Evolutionary conservation across 2,888 invertebrate species (phyloP).

Genomic region (Synergus gifuensis): DNA sequence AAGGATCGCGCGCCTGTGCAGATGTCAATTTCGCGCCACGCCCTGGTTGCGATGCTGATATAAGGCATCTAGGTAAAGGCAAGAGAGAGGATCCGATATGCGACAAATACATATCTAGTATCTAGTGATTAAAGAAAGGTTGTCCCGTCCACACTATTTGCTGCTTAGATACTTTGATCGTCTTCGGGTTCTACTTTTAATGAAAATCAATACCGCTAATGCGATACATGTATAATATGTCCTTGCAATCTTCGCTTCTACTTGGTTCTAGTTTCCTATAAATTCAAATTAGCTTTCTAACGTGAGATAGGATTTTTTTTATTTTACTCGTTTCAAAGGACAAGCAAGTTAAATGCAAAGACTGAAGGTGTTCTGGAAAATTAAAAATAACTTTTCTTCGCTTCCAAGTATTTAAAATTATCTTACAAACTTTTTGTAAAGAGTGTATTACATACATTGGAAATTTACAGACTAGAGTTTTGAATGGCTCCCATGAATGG

Average conservation of each 20-base stretch:
- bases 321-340: too few species aligned
- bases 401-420: too few species aligned
- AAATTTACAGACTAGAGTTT: not conserved
- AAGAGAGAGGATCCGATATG: conserved; percentile 24
- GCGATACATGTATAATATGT: too few species aligned
- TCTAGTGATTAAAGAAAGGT: conserved; percentile 30
- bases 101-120: not conserved
- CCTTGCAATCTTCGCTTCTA: conserved; percentile 6
- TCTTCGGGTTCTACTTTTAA: too few species aligned
- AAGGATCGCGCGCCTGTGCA: conserved; percentile 29
- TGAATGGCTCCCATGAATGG: conserved; percentile 14
- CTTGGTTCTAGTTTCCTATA: conserved; percentile 20
- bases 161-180: not conserved
- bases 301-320: not conserved
- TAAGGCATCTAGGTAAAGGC: conserved; percentile 27
- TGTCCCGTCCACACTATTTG: conserved; percentile 10
- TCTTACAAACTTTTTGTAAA: not conserved
- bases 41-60: conserved; percentile 30
- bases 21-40: conserved; percentile 35
- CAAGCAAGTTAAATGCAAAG: too few species aligned
- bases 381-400: too few species aligned
- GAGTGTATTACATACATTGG: too few species aligned
- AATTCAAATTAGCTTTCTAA: conserved; percentile 29
- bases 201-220: too few species aligned
- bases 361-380: too few species aligned